phyloP scores from a whole-genome alignment of 2,797 vertebrate species.

The Melanogrammus aeglefinus region DNA sequence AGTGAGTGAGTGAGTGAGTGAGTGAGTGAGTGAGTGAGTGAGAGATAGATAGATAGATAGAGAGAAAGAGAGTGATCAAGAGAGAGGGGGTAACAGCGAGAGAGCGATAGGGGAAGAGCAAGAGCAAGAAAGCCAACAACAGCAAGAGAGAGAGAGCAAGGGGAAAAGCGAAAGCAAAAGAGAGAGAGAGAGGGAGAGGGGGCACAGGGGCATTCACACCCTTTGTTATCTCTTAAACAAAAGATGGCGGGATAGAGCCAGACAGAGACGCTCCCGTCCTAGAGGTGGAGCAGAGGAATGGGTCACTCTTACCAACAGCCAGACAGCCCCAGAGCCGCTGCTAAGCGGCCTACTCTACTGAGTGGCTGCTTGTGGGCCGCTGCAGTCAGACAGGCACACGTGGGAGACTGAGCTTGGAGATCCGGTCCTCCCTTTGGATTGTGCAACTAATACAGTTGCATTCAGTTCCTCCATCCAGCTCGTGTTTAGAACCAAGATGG shows the following conservation, averaged over 20 bases:
- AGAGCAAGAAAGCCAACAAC: too few relatives aligned
- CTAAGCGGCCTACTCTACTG: not conserved
- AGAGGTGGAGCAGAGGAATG: not conserved
- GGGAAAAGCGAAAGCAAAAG: not conserved
- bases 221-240: not conserved
- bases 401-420: not conserved
- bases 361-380: not conserved
- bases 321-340: not conserved
- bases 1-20: too few relatives aligned
- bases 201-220: not conserved
- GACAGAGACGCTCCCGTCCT: not conserved
- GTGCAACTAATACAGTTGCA: too few relatives aligned
- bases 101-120: not conserved
- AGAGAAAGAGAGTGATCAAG: too few relatives aligned
- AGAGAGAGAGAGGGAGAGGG: too few relatives aligned
- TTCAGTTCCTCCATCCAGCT: too few relatives aligned
- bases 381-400: not conserved
- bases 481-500: not conserved
- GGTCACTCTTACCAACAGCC: conserved; percentile 2
- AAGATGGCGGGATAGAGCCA: not conserved
- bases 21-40: too few relatives aligned
- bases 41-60: too few relatives aligned
- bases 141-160: too few relatives aligned
- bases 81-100: too few relatives aligned
- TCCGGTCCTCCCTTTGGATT: not conserved